Conservation (phyloP, 2,113 vertebrate genomes). For the Lepisosteus oculatus region DNA sequence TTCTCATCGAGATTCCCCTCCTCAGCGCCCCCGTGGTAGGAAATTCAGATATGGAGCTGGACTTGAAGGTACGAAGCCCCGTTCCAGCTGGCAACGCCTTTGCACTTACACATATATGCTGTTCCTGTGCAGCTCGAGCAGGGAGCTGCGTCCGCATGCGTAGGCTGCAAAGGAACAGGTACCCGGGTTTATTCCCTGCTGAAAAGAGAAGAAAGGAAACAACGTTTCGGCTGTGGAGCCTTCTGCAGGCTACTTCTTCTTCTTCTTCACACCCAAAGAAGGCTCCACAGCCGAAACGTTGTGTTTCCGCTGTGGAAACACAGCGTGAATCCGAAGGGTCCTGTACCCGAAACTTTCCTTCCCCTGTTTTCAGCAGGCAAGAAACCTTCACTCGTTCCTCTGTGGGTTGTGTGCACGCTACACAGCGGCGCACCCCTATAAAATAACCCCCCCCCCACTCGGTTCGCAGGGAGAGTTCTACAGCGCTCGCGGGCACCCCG, state of each 20-base stretch:
- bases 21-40: slow-evolving; percentile 33
- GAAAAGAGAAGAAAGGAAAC: too few relatives aligned
- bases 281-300: too few relatives aligned
- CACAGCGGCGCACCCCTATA: background rate
- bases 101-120: too few relatives aligned
- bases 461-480: slow-evolving; percentile 56
- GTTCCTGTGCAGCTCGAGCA: too few relatives aligned
- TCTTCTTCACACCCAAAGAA: background rate
- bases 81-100: background rate
- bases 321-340: too few relatives aligned
- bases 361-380: too few relatives aligned
- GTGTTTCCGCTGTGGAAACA: too few relatives aligned
- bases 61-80: slow-evolving; percentile 49
- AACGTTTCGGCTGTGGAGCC: background rate
- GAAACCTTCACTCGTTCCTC: too few relatives aligned
- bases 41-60: slow-evolving; percentile 41
- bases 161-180: too few relatives aligned
- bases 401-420: background rate
- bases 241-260: background rate
- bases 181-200: too few relatives aligned
- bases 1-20: slow-evolving; percentile 54
- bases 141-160: too few relatives aligned
- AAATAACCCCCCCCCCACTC: background rate
- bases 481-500: slow-evolving; percentile 23
- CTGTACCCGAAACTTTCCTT: too few relatives aligned